A percentile compares a stretch with the other conserved stretches of the same genome.
These are phyloP conservation scores for Vespertilio murinus DNA, from an alignment of 2,797 vertebrate species.

Conservation along the genomic window DNA sequence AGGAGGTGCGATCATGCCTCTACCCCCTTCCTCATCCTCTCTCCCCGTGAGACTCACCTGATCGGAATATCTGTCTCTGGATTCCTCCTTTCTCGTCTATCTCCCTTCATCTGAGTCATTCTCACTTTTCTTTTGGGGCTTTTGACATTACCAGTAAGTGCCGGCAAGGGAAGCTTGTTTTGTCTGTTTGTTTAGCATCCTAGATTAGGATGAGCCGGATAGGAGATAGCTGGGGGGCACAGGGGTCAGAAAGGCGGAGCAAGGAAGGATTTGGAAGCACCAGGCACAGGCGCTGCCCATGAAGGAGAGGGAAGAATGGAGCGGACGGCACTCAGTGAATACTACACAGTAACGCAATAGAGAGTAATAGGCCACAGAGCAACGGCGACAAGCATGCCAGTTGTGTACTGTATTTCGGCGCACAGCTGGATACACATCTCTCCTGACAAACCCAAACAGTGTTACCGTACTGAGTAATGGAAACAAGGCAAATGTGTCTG, in stretches of 20 bases:
- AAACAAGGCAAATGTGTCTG: background rate
- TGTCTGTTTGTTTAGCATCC: background rate
- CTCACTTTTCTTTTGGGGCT: background rate
- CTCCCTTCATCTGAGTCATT: background rate
- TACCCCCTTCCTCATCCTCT: background rate
- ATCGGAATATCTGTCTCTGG: background rate
- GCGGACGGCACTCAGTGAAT: background rate
- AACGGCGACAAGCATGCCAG: background rate
- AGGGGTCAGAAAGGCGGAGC: too few relatives aligned
- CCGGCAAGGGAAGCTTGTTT: background rate
- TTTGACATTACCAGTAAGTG: background rate
- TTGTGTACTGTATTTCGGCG: background rate
- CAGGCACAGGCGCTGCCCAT: background rate
- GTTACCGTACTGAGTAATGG: background rate
- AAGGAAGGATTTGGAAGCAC: background rate
- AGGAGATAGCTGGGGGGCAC: background rate
- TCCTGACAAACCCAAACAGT: background rate
- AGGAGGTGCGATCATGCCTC: background rate
- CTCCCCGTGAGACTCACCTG: background rate
- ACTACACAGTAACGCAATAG: background rate
- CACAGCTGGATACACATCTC: background rate
- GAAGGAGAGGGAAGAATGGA: background rate
- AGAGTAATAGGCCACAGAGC: background rate
- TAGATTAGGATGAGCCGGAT: background rate
- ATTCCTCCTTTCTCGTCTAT: background rate